phyloP scores from a whole-genome alignment of 2,797 vertebrate species.

The Cryptoprocta ferox region DNA sequence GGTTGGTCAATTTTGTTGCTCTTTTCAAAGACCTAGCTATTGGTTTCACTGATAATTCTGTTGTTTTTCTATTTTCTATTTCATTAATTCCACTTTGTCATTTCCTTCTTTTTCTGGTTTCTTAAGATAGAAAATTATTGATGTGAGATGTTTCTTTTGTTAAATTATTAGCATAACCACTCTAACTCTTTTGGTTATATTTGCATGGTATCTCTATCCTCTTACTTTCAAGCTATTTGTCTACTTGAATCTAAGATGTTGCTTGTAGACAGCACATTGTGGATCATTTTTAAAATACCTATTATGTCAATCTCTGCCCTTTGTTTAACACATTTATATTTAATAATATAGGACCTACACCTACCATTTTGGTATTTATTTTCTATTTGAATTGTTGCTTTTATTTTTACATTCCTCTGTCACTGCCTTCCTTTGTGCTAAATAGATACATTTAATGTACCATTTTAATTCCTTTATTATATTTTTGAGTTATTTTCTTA shows the following conservation, averaged over 20 bases:
- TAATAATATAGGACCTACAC: not conserved
- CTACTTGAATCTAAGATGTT: not conserved
- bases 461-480: not conserved
- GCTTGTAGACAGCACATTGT: not conserved
- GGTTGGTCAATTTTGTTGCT: constrained; percentile 30
- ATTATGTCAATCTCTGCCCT: not conserved
- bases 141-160: not conserved
- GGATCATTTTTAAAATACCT: not conserved
- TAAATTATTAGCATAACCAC: not conserved
- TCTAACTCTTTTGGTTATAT: not conserved
- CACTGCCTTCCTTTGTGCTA: constrained; percentile 13
- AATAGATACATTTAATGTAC: not conserved
- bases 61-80: not conserved
- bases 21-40: not conserved
- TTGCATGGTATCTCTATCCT: not conserved
- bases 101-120: constrained; percentile 25
- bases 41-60: not conserved
- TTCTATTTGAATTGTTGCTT: not conserved
- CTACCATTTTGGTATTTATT: constrained; percentile 21
- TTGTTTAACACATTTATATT: constrained; percentile 25
- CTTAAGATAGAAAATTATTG: not conserved
- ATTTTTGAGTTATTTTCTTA: not conserved
- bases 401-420: not conserved
- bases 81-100: constrained; percentile 6
- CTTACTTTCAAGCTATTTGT: not conserved